Percentiles rank a stretch among this genome's conserved stretches.
phyloP scores from a whole-genome alignment of 2,797 vertebrate species.

The Zonotrichia albicollis region DNA sequence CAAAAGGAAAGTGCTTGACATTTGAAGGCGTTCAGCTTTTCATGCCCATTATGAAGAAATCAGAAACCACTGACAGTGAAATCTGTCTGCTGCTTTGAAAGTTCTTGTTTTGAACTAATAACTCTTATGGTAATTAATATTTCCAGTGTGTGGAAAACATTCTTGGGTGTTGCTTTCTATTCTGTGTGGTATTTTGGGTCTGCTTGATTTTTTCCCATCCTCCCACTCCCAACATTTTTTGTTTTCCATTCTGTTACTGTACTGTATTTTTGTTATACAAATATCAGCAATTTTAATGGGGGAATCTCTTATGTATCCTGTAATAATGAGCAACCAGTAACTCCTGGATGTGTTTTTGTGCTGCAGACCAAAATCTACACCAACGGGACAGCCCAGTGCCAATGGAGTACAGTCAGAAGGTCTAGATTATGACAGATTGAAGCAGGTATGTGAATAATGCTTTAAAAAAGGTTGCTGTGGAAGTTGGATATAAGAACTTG shows the following conservation, averaged over 20 bases:
- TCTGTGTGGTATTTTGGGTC: conserved; percentile 52
- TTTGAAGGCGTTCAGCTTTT: not conserved
- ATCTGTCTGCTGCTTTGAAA: conserved; percentile 2
- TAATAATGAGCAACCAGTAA: not conserved
- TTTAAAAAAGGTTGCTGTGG: accelerated
- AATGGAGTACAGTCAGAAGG: conserved; percentile 93
- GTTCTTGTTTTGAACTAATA: conserved; percentile 34
- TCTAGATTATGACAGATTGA: conserved; percentile 96
- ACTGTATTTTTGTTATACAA: not conserved
- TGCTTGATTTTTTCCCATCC: conserved; percentile 5
- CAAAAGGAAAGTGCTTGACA: not conserved
- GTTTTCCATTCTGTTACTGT: not conserved
- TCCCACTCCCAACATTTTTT: not conserved
- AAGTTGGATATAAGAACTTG: not conserved
- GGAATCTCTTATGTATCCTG: not conserved
- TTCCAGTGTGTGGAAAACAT: not conserved
- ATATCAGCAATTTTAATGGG: not conserved
- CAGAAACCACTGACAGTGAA: not conserved
- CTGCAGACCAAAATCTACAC: conserved; percentile 91
- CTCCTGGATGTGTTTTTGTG: conserved; percentile 31
- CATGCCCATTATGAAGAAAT: not conserved
- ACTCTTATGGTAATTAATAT: not conserved
- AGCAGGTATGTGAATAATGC: conserved; percentile 83
- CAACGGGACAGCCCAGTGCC: conserved; percentile 91
- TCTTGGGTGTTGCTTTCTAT: conserved; percentile 7